phyloP scores from a whole-genome alignment of 1,140 invertebrate species.

The Drosophila athabasca region DNA sequence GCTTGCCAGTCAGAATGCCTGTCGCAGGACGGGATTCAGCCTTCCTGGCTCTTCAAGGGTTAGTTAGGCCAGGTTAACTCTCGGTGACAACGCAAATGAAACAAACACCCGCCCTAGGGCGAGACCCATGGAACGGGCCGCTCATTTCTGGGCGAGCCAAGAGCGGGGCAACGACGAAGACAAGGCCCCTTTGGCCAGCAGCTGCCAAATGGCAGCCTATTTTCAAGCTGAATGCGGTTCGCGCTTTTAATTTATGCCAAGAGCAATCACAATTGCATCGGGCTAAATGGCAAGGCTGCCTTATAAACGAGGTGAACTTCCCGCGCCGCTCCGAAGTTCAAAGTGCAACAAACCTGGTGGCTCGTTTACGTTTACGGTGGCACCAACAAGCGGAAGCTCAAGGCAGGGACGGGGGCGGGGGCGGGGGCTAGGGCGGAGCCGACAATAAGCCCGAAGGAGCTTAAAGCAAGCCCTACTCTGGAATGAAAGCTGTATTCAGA shows the following conservation, averaged over 20 bases:
- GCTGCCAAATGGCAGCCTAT: conserved; percentile 58
- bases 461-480: neutral
- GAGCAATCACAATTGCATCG: conserved; percentile 49
- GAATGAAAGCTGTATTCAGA: neutral
- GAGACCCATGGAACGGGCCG: conserved; percentile 8
- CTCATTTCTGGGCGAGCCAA: conserved; percentile 16
- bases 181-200: neutral
- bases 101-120: conserved; percentile 45
- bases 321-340: conserved; percentile 57
- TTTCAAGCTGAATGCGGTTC: conserved; percentile 25
- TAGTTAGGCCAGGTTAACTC: conserved; percentile 38
- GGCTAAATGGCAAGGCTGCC: conserved; percentile 49
- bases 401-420: too few relatives aligned
- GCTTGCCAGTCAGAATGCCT: conserved; percentile 16
- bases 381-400: conserved; percentile 27
- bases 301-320: conserved; percentile 62
- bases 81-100: conserved; percentile 39
- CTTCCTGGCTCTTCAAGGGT: conserved; percentile 37
- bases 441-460: conserved; percentile 3
- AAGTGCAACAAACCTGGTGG: conserved; percentile 68
- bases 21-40: conserved; percentile 31
- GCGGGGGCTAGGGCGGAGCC: too few relatives aligned
- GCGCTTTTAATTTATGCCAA: conserved; percentile 77
- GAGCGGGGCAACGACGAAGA: neutral
- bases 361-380: conserved; percentile 37